Evolutionary conservation across 1,140 invertebrate species (phyloP), one percentile per base, ranked within the genome.

Genomic region (Euura lappo): DNA sequence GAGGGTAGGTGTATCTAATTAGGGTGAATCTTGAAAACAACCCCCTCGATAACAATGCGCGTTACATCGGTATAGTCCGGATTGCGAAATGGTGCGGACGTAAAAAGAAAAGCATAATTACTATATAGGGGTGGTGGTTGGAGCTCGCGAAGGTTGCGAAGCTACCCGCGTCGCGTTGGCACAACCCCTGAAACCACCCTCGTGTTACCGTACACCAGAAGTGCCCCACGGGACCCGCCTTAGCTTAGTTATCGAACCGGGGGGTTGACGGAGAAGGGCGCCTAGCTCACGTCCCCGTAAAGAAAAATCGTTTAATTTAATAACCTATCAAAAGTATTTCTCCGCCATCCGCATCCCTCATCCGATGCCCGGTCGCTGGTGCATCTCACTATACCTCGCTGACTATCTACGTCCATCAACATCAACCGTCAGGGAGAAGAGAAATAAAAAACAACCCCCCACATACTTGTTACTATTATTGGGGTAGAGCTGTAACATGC

Each of bases 101-200:
- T 84, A 85, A 86, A 86, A 85, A 84, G 81, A 84, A 86, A 85
- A 84, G 81, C 84, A 85, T 86, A 86, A 86, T 86, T 86, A 86
- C 82, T 79, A 84, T 78, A 83, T 83, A 84, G 84, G 84, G 84
- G 84, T 28, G 28, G 28, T 1, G 28, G 28, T 28, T 28, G 28
- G 28, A 28, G 28, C 1, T 28, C 28, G 28, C 28, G 28, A 28
- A 28, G 28, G 28, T 28, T 28, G 28, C 28, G 28, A 28, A 28
- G 28, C 28, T 28, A 28, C 28, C 28, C 28, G 28, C 28, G 28
- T 28, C 28, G 28, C 28, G 28, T 28, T 28, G 28, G 28, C 28
- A 28, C 28, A 28, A 28, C 28, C 28, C 28, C 28, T 28, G 28
- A 28, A 28, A 28, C 28, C 28, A 28, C 28, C 28, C 28, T 28